Conservation (phyloP, 2,113 vertebrate genomes). For the Monarcha castaneiventris region DNA sequence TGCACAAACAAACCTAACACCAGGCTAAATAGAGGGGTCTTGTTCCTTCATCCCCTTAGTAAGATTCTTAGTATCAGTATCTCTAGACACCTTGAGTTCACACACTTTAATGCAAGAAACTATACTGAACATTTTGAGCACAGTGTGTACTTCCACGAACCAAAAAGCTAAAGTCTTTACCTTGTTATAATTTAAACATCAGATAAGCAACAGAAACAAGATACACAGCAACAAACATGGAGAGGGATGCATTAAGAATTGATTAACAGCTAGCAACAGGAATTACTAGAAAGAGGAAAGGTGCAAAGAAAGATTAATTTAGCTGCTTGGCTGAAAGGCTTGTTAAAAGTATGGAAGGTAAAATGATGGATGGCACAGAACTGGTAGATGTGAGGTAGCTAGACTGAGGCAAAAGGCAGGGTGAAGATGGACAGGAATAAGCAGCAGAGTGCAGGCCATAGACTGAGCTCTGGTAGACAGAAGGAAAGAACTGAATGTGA, state of each 20-base stretch:
- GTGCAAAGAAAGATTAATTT: not conserved
- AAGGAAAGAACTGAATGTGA: not conserved
- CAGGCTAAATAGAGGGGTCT: not conserved
- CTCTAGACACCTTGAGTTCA: not conserved
- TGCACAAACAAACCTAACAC: not conserved
- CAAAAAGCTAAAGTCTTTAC: not conserved
- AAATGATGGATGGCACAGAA: not conserved
- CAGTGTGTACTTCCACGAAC: not conserved
- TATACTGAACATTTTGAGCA: not conserved
- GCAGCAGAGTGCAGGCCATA: not conserved
- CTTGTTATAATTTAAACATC: not conserved
- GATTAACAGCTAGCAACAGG: not conserved
- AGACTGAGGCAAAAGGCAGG: not conserved
- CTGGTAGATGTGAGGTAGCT: not conserved
- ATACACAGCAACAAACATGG: not conserved
- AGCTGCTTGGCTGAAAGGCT: not conserved
- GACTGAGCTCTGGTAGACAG: not conserved
- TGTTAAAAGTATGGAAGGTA: not conserved
- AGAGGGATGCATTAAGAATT: not conserved
- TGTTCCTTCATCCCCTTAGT: not conserved
- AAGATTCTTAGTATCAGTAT: not conserved
- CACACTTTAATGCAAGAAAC: not conserved
- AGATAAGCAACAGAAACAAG: not conserved
- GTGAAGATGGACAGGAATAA: not conserved
- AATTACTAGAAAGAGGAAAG: not conserved